Percentiles rank a stretch among this genome's conserved stretches.
phyloP scores from a whole-genome alignment of 37 sponge, comb jelly and placozoan genomes.

The Spongilla lacustris region DNA sequence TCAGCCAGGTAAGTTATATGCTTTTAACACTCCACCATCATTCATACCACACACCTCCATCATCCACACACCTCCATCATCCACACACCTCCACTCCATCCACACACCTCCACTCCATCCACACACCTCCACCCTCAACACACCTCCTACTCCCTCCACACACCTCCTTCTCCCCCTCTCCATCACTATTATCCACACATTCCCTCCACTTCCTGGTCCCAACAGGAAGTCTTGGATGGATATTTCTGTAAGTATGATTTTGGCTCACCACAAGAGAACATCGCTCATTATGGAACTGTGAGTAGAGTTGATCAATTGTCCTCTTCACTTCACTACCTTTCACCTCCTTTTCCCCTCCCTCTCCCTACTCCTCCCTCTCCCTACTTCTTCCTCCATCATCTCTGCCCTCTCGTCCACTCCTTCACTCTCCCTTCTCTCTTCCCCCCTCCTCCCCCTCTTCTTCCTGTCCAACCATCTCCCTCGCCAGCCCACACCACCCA shows the following conservation, averaged over 20 bases:
- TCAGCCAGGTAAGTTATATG: constrained; percentile 61
- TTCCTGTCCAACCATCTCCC: too few relatives aligned
- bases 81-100: too few relatives aligned
- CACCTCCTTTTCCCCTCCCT: neutral
- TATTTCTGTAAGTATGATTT: constrained; percentile 76
- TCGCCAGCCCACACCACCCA: neutral
- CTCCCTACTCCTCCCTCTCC: neutral
- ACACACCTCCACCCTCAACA: too few relatives aligned
- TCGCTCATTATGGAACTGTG: constrained; percentile 55
- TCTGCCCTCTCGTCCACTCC: neutral
- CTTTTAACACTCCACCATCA: neutral
- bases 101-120: neutral
- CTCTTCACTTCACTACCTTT: neutral
- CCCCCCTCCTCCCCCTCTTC: neutral
- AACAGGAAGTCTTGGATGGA: constrained; percentile 35
- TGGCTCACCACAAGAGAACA: constrained; percentile 46
- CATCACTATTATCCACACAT: neutral
- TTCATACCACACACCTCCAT: neutral
- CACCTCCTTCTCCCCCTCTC: neutral
- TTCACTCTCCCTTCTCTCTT: neutral
- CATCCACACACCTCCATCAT: too few relatives aligned
- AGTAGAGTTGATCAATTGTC: neutral
- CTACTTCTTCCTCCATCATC: too few relatives aligned
- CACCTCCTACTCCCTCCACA: too few relatives aligned
- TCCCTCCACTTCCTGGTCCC: neutral